Evolutionary conservation across 2,888 invertebrate genomes (phyloP).

Genomic region (Argynnis bischoffii): DNA sequence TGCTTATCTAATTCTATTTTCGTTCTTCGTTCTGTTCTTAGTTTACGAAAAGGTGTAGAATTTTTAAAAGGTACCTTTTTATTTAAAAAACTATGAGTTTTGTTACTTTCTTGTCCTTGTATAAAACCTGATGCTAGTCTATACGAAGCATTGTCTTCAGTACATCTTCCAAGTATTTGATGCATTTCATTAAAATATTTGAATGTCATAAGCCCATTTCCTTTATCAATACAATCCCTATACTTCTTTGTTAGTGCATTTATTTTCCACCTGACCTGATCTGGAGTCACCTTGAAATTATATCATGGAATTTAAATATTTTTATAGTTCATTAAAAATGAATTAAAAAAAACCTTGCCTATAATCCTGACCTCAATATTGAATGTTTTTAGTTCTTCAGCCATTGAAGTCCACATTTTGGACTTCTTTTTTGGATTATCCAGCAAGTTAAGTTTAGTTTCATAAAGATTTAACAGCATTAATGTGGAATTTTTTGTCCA

Average conservation of each 20-base stretch:
- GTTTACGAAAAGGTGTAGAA: slow-evolving; percentile 54
- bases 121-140: slow-evolving; percentile 60
- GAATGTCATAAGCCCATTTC: slow-evolving; percentile 55
- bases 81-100: slow-evolving; percentile 46
- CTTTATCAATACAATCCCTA: slow-evolving; percentile 64
- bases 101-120: slow-evolving; percentile 43
- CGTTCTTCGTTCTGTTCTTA: slow-evolving; percentile 59
- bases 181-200: slow-evolving; percentile 71
- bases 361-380: no score
- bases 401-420: no score
- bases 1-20: slow-evolving; percentile 66
- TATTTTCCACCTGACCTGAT: slow-evolving; percentile 68
- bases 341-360: no score
- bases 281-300: slow-evolving; percentile 62
- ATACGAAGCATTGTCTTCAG: slow-evolving; percentile 55
- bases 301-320: slow-evolving; percentile 54
- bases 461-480: slow-evolving; percentile 62
- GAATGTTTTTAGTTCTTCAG: no score
- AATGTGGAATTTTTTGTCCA: slow-evolving; percentile 66
- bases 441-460: slow-evolving; percentile 64
- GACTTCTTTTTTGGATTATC: slow-evolving; percentile 66
- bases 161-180: slow-evolving; percentile 60
- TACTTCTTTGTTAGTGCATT: slow-evolving; percentile 69
- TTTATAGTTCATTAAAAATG: no score
- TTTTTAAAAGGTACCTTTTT: slow-evolving; percentile 42